Evolutionary conservation across 1,140 invertebrate genomes (phyloP), one percentile per base, ranked within the genome.

Genomic region (Doryteuthis pealeii): DNA sequence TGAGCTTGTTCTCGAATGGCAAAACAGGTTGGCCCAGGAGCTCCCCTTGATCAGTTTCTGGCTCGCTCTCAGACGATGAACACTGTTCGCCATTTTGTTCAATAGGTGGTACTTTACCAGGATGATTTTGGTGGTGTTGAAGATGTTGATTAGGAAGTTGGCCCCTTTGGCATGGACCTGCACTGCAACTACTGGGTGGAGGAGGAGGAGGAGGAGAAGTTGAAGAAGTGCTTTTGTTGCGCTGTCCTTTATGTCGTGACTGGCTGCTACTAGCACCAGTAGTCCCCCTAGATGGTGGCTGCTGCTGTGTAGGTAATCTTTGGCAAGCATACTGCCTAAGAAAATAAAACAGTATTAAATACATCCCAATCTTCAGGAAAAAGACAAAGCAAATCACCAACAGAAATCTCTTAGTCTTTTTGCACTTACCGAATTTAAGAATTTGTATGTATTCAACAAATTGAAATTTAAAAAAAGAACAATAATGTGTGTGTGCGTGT

Each of bases 21-120:
- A 83, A 80, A 80, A 84, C 82, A 79, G 80, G 79, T 79, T 74
- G 78, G 71, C 74, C 72, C 73, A 79, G 80, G 43, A 74, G 78
- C 67, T 74, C 72, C 73, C 79, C 80, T 31, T 74, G 79, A 72
- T 80, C 79, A 76, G 73, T 77, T 69, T 79, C 80, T 77, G 79
- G 80, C 81, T 85, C 83, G 83, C 81, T 82, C 72, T 74, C 73
- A 58, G 73, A 58, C 75, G 82, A 81, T 32, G 80, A 76, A 71
- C 67, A 45, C 30, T 77, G 74, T 40, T 75, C 74, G 58, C 73
- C 74, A 74, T 74, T 76, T 54, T 74, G 75, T 45, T 68, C 45
- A 70, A 30, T 32, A 74, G 65, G 49, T 45, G 58, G 54, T 75
- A 79, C 77, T 77, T 81, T 81, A 81, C 80, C 80, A 78, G 79